Base-by-base conservation (phyloP, 2,888 invertebrate species). In the Sesia bembeciformis region DNA sequence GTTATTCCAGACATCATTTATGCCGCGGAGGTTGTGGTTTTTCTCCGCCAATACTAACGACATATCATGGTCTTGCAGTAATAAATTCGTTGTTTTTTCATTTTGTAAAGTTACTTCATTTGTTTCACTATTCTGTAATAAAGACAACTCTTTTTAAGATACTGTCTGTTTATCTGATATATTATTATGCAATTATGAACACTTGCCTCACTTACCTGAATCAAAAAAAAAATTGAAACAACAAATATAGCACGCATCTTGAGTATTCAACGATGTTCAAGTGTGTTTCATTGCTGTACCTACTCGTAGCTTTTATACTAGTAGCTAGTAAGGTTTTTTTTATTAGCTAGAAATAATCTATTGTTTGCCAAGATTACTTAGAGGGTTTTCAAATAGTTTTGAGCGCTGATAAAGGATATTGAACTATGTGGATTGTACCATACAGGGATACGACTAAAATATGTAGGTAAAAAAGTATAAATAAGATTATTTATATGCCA, bases 1-100 rank as follows among this genome's bases (percentile, higher is more conserved):
- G 52, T 63, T 69, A 40, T 62, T 60, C 75, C 72, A 73, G 5
- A 74, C 51, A 54, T 46, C 46, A 46, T 6, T 46, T 46, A 46
- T 46, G 8, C 23, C 23, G 23, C 1, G 23, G 23, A 23, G 23
- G 23, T 23, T 23, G 23, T 8, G 4, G 8, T 46, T 8, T 8
- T 46, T 8, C 8, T 4, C 1, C 7, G 7, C 46, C 46, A 46
- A 23, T 8, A n/a, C 23, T 46, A 46, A n/a, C 5, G 3, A 53
- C 40, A 4, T 61, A 23, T 38, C 53, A 54, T 43, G 49, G 51
- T 52, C 50, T 50, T 49, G 56, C 40, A 38, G 52, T 53, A 43
- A 51, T 51, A 50, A 43, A 39, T 49, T 39, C 51, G 39, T 49
- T 39, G 40, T 3, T 39, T 52, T 46, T 7, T 52, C 41, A 23